Percentiles rank a stretch among this genome's conserved stretches.
Evolutionary conservation across 2,888 invertebrate species (phyloP).

Genomic region (Dynastes grantii): DNA sequence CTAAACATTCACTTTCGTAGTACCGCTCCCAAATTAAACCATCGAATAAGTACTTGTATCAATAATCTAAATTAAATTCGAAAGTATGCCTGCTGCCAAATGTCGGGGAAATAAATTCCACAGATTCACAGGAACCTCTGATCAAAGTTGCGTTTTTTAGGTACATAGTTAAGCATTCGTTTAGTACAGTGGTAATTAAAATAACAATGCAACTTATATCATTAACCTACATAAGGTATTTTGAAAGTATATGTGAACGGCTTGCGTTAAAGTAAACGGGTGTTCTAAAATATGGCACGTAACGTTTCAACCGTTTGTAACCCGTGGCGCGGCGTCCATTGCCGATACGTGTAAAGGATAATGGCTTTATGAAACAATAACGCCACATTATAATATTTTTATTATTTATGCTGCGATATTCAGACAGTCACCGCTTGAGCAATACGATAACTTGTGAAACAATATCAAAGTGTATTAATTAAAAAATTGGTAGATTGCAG

Average conservation of each 20-base stretch:
- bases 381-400: conserved; percentile 19
- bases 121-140: background rate
- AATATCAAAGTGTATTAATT: conserved; percentile 16
- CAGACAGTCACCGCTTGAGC: conserved; percentile 9
- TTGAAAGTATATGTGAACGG: conserved; percentile 45
- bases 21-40: conserved; percentile 15
- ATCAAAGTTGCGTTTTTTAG: background rate
- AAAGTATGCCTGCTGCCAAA: background rate
- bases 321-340: background rate
- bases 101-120: background rate
- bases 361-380: conserved; percentile 35
- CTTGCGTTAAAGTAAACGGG: conserved; percentile 7
- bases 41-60: background rate
- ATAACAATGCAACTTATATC: conserved; percentile 28
- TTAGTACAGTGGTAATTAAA: conserved; percentile 20
- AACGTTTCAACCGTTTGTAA: conserved; percentile 12
- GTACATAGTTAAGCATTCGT: background rate
- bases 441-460: conserved; percentile 26
- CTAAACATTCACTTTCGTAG: conserved; percentile 30
- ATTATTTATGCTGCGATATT: conserved; percentile 6
- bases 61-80: conserved; percentile 19
- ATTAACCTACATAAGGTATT: conserved; percentile 43
- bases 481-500: conserved; percentile 14
- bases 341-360: conserved; percentile 10
- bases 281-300: conserved; percentile 27